phyloP scores from a whole-genome alignment of 2,888 invertebrate genomes.

The Zonitis immaculata region DNA sequence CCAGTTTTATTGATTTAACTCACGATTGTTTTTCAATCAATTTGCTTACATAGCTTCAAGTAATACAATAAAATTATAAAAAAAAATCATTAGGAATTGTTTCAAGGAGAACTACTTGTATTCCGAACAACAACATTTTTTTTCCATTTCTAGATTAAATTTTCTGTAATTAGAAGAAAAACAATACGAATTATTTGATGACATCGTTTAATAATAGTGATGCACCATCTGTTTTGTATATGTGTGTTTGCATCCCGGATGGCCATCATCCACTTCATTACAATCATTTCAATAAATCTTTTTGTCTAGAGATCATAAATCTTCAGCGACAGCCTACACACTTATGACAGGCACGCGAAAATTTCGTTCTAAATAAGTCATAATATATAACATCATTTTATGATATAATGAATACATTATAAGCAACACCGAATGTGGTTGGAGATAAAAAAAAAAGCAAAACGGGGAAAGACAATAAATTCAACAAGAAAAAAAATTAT shows the following conservation, averaged over 20 bases:
- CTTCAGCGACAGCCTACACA: slow-evolving; percentile 23
- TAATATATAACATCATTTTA: neutral
- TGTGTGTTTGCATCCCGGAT: slow-evolving; percentile 29
- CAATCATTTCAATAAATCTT: slow-evolving; percentile 29
- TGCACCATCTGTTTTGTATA: slow-evolving; percentile 16
- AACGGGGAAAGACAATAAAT: too few species aligned
- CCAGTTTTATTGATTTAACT: neutral
- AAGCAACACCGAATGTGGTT: too few species aligned
- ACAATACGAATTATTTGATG: too few species aligned
- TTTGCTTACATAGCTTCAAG: neutral
- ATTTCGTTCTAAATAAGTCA: slow-evolving; percentile 3
- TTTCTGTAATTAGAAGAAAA: neutral
- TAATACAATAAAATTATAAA: neutral
- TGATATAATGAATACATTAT: neutral
- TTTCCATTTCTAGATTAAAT: neutral
- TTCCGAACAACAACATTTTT: neutral
- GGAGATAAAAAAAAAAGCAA: too few species aligned
- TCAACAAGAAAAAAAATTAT: too few species aligned
- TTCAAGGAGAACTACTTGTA: neutral
- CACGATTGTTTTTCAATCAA: neutral
- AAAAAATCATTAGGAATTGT: neutral
- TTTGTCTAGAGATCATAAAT: slow-evolving; percentile 29
- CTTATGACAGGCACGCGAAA: slow-evolving; percentile 28
- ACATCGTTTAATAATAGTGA: slow-evolving; percentile 11
- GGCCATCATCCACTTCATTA: slow-evolving; percentile 23